Evolutionary conservation across 2,888 invertebrate genomes (phyloP), one percentile per base, ranked within the genome.

Genomic region (Epiblema foenella): DNA sequence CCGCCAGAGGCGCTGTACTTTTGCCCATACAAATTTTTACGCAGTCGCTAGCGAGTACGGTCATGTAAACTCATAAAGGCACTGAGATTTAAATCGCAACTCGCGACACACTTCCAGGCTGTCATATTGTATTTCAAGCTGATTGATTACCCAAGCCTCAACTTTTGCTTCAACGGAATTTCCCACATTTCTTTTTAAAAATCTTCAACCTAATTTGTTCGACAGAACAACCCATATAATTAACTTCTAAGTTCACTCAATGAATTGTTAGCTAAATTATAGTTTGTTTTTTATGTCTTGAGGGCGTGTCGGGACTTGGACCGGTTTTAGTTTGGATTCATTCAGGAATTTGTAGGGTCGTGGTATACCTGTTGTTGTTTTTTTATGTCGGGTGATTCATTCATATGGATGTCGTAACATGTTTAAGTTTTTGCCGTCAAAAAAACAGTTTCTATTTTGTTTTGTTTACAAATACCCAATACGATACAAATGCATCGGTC

Each of bases 191-290:
- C 46, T 71, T 71, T 67, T 49, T 57, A 57, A 66, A 56, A 51
- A 71, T 39, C 54, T 46, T 56, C 71, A 66, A 42, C 71, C 67
- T 67, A 71, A 71, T 67, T 70, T 70, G 66, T 56, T 51, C 17
- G 39, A 62, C 64, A 29, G 51, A 46, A 49, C 37, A 62, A 56
- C 62, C 49, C n/a, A 56, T 20, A 24, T 24, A 24, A 73, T 72
- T 73, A 68, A 64, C 56, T 73, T 69, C 68, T 72, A 51, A 64
- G 66, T 75, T 63, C 73, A 74, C 74, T 75, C 76, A 76, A 73
- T 68, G 65, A 60, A 75, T 72, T 71, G 69, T 69, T 29, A 29
- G 56, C 56, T 8, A 71, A 62, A 67, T 71, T 67, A 62, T 42
- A 71, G 54, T 60, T 60, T 60, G 58, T 46, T 66, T 66, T 67